Percentiles rank a stretch among this genome's conserved stretches.
Conservation (phyloP, 2,797 vertebrate genomes). For the Sus cebifrons region DNA sequence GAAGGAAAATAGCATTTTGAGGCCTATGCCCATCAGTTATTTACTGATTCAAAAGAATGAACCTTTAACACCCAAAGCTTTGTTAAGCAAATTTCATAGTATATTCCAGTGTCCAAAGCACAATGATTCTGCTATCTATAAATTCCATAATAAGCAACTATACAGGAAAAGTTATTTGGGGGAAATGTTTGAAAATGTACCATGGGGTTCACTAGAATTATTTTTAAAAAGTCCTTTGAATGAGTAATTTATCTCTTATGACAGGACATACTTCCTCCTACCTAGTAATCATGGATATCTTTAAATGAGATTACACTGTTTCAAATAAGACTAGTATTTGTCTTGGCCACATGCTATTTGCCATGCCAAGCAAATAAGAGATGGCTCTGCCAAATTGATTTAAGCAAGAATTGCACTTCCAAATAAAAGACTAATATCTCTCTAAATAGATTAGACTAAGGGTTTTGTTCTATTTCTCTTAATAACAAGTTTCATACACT, state of each 20-base stretch:
- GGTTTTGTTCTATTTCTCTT: not conserved
- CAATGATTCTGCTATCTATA: not conserved
- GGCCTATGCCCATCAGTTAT: constrained; percentile 30
- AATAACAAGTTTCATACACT: not conserved
- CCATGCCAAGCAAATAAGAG: not conserved
- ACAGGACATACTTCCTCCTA: not conserved
- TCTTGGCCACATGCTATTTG: not conserved
- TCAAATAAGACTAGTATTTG: not conserved
- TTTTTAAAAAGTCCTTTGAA: not conserved
- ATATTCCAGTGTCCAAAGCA: not conserved
- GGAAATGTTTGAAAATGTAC: not conserved
- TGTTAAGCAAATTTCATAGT: constrained; percentile 64
- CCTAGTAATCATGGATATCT: not conserved
- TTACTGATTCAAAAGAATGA: constrained; percentile 72
- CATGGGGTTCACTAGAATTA: not conserved
- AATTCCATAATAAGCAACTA: not conserved
- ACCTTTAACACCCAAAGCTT: constrained; percentile 53
- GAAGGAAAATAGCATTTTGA: constrained; percentile 83
- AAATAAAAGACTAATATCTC: not conserved
- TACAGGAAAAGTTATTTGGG: not conserved
- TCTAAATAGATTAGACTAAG: not conserved
- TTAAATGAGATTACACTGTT: not conserved
- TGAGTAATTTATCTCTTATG: not conserved
- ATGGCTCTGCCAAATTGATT: not conserved
- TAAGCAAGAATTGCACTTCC: not conserved